phyloP scores from a whole-genome alignment of 2,888 invertebrate genomes.

The Acanthosepion esculentum region DNA sequence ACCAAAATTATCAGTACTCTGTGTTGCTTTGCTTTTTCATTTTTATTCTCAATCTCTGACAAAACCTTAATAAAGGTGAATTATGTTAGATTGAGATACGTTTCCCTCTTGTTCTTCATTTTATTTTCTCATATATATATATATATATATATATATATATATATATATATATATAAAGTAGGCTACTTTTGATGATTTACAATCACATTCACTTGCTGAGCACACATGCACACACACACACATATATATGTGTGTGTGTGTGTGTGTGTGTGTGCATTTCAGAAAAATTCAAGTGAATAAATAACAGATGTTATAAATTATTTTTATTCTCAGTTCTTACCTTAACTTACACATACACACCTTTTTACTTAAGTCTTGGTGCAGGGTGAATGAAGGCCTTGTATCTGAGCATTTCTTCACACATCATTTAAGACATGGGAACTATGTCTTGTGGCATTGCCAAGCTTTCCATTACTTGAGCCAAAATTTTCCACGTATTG shows the following conservation, averaged over 20 bases:
- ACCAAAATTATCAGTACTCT: no score
- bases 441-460: constrained; percentile 18
- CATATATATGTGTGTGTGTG: no score
- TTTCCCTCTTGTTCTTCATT: no score
- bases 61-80: no score
- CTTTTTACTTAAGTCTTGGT: background rate
- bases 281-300: background rate
- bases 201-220: background rate
- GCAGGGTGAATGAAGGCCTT: background rate
- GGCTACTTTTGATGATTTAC: background rate
- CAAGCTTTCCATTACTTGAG: constrained; percentile 20
- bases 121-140: no score
- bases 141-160: no score
- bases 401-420: background rate
- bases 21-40: no score
- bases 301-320: background rate
- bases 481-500: constrained; percentile 20
- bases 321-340: background rate
- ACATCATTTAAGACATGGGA: constrained; percentile 1
- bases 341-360: background rate
- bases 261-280: no score
- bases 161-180: background rate
- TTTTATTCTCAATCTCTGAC: no score
- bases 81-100: no score
- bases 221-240: no score